Percentiles rank a stretch among this genome's conserved stretches.
Evolutionary conservation across 1,140 invertebrate species (phyloP).

Genomic region (Drosophila nasuta): DNA sequence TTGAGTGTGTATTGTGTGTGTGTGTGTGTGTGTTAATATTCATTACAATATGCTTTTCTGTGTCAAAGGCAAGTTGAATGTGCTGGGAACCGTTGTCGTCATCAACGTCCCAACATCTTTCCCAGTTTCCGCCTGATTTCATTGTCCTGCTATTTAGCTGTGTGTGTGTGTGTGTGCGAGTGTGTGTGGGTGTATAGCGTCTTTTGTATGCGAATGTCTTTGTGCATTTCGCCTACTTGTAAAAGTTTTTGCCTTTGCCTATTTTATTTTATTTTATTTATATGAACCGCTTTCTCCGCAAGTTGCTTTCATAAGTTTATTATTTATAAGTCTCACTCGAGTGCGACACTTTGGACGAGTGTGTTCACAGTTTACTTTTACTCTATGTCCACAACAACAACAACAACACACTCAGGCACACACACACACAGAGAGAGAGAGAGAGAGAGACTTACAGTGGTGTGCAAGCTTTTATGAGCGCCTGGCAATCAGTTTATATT

Average conservation of each 20-base stretch:
- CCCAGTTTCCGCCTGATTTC: slow-evolving; percentile 34
- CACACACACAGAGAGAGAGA: background rate
- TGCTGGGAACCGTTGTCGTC: slow-evolving; percentile 19
- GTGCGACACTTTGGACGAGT: slow-evolving; percentile 70
- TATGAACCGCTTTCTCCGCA: slow-evolving; percentile 28
- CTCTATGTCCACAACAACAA: slow-evolving; percentile 17
- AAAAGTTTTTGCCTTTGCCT: slow-evolving; percentile 32
- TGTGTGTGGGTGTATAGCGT: slow-evolving; percentile 5
- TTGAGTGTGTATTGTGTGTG: no score
- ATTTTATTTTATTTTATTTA: slow-evolving; percentile 62
- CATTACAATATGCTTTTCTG: slow-evolving; percentile 61
- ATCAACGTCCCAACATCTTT: background rate
- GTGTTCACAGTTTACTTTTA: slow-evolving; percentile 48
- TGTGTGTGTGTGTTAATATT: slow-evolving; percentile 57
- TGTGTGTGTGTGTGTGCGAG: slow-evolving; percentile 5
- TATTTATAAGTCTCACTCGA: slow-evolving; percentile 73
- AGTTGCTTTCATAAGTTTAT: slow-evolving; percentile 70
- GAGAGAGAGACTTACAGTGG: slow-evolving; percentile 16
- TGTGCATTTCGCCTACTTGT: slow-evolving; percentile 30
- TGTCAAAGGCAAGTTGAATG: slow-evolving; percentile 57
- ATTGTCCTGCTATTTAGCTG: slow-evolving; percentile 22
- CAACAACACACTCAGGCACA: slow-evolving; percentile 4
- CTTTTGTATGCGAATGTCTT: slow-evolving; percentile 34
- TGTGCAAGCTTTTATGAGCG: slow-evolving; percentile 45
- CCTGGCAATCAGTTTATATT: slow-evolving; percentile 67